phyloP scores from a whole-genome alignment of 2,888 invertebrate genomes.

The Ommatoiulus sabulosus region DNA sequence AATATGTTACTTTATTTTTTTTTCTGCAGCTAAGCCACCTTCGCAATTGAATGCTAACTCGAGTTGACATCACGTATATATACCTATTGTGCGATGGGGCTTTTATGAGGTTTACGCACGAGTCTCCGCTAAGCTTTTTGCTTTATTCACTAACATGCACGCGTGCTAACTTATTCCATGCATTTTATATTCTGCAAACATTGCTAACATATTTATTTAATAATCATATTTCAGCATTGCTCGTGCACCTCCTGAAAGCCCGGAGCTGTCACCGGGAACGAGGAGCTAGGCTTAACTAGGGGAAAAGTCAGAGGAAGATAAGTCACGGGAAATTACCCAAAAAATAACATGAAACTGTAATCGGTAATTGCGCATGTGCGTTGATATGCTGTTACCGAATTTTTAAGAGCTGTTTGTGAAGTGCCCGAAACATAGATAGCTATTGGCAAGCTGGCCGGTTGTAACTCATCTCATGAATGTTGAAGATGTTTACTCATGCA shows the following conservation, averaged over 20 bases:
- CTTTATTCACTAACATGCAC: constrained; percentile 39
- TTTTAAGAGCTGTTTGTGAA: neutral
- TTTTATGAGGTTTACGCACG: constrained; percentile 47
- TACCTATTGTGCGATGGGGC: constrained; percentile 26
- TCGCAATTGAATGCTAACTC: constrained; percentile 46
- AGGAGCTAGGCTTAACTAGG: constrained; percentile 16
- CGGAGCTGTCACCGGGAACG: constrained; percentile 35
- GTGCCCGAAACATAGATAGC: neutral
- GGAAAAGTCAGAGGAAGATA: neutral
- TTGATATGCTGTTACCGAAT: neutral
- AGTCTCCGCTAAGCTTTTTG: constrained; percentile 38
- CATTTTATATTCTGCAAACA: constrained; percentile 41
- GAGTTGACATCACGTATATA: constrained; percentile 44
- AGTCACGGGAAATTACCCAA: constrained; percentile 5
- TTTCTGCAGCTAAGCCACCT: constrained; percentile 33
- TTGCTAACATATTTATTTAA: constrained; percentile 45
- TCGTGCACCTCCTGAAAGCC: constrained; percentile 23
- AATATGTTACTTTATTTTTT: constrained; percentile 56
- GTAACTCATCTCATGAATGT: neutral
- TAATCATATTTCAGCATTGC: constrained; percentile 46
- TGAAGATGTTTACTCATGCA: neutral
- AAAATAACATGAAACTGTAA: neutral
- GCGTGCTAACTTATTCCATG: constrained; percentile 45
- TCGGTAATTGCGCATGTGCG: neutral
- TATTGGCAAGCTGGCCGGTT: too few species aligned